Percentiles rank a stretch among this genome's conserved stretches.
These are phyloP conservation scores for Caenorhabditis macrosperma DNA, from an alignment of 2,888 invertebrate genomes.

Conservation along the genomic window DNA sequence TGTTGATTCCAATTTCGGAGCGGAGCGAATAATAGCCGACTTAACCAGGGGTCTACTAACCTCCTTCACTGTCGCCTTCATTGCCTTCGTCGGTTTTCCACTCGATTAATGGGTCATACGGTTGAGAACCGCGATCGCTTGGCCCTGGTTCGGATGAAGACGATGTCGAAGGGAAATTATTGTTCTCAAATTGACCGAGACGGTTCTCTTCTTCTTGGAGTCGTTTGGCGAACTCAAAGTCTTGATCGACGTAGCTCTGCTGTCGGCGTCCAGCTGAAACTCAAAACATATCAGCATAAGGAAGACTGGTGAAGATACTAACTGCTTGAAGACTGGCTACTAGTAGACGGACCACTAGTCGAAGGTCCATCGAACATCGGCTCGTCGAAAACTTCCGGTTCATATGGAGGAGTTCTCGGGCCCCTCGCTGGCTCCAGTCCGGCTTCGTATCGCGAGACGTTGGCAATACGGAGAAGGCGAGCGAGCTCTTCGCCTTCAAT, in stretches of 20 bases:
- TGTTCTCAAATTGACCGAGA: background rate
- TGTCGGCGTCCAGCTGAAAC: background rate
- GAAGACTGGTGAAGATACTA: no score
- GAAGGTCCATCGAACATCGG: background rate
- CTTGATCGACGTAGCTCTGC: background rate
- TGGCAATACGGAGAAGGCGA: background rate
- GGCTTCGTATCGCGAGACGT: background rate
- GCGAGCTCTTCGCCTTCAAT: background rate
- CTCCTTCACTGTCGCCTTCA: background rate
- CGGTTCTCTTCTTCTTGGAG: constrained; percentile 13
- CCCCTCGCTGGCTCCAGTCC: background rate
- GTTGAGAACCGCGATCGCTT: background rate
- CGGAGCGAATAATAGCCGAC: no score
- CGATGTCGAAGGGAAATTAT: no score
- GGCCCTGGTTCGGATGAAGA: no score
- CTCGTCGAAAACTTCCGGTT: background rate
- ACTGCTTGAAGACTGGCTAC: no score
- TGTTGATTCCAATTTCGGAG: no score
- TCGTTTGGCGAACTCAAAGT: background rate
- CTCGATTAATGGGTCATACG: background rate
- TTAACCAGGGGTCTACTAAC: no score
- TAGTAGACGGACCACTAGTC: no score
- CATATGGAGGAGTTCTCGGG: background rate
- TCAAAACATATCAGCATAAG: no score
- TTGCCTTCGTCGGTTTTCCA: no score